Evolutionary conservation across 1,140 invertebrate species (phyloP), one percentile per base, ranked within the genome.

Genomic region (Drosophila erecta): DNA sequence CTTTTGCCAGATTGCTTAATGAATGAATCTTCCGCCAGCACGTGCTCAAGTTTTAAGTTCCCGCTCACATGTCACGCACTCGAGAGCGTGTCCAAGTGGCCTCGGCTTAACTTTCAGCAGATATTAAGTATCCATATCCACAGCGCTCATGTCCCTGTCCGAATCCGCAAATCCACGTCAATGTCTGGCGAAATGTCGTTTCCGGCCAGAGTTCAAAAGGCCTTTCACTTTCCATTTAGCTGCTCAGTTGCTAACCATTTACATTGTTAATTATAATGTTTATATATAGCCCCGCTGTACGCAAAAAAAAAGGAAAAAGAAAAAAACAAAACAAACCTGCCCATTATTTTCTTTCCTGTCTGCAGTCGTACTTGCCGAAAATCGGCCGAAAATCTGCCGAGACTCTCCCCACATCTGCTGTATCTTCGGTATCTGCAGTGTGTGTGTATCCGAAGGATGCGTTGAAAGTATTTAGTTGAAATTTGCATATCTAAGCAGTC

Each of bases 401-500:
- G 33, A 47, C 55, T 59, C 35, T 51, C 35, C 50, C 56, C 51
- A 20, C 47, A 33, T 38, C 59, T 50, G 70, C 69, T 35, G 27
- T 38, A 8, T 8, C 40, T 37, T 20, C 30, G 46, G n/a, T 40
- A 27, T 40, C 41, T 12, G 27, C 14, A 20, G 41, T 20, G 41
- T 43, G 41, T 69, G 33, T 69, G 73, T 81, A 85, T 71, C 75
- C 59, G 33, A 59, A 69, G 76, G 83, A 86, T 89, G 84, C 79
- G 84, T 70, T 89, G 84, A 89, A 80, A 89, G 79, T 89, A 89
- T 89, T 89, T 89, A 89, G 80, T 71, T 56, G 40, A 67, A 70
- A 89, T 89, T 89, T 89, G 85, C 84, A 89, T 89, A 89, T 80
- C 73, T 89, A 89, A 89, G 84, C 84, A 89, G 84, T 89, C 83